Percentiles rank a stretch among this genome's conserved stretches.
These are phyloP conservation scores for Lasioglossum oenotherae DNA, from an alignment of 2,888 invertebrate species.

Conservation along the genomic window DNA sequence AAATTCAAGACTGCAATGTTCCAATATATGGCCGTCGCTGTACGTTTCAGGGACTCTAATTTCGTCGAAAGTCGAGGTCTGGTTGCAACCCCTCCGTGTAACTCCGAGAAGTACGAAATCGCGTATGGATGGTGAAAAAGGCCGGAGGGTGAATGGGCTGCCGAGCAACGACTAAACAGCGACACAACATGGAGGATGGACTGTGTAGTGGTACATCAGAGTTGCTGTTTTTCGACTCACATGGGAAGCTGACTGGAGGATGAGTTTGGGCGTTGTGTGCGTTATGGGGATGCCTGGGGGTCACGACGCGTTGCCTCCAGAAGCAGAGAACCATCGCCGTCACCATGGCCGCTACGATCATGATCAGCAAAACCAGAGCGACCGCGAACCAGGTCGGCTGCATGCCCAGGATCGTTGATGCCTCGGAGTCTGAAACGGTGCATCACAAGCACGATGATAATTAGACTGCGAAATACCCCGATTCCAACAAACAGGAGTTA, in stretches of 20 bases:
- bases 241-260: slow-evolving; percentile 82
- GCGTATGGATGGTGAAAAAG: not conserved
- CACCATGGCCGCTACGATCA: slow-evolving; percentile 89
- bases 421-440: slow-evolving; percentile 86
- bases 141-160: not conserved
- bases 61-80: not conserved
- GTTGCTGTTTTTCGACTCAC: slow-evolving; percentile 77
- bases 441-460: not conserved
- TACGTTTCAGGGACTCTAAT: not conserved
- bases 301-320: slow-evolving; percentile 88
- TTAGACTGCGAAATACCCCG: not conserved
- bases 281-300: slow-evolving; percentile 82
- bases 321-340: slow-evolving; percentile 91
- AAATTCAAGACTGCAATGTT: no score
- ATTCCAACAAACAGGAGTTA: not conserved
- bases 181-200: slow-evolving; percentile 45
- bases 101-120: not conserved
- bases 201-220: slow-evolving; percentile 37
- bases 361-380: slow-evolving; percentile 89
- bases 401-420: slow-evolving; percentile 89
- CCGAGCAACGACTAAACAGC: slow-evolving; percentile 31
- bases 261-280: slow-evolving; percentile 82
- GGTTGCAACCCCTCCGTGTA: not conserved
- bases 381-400: slow-evolving; percentile 92
- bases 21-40: not conserved